Percentiles rank a stretch among this genome's conserved stretches.
phyloP scores from a whole-genome alignment of 2,888 invertebrate genomes.

The Seira musarum region DNA sequence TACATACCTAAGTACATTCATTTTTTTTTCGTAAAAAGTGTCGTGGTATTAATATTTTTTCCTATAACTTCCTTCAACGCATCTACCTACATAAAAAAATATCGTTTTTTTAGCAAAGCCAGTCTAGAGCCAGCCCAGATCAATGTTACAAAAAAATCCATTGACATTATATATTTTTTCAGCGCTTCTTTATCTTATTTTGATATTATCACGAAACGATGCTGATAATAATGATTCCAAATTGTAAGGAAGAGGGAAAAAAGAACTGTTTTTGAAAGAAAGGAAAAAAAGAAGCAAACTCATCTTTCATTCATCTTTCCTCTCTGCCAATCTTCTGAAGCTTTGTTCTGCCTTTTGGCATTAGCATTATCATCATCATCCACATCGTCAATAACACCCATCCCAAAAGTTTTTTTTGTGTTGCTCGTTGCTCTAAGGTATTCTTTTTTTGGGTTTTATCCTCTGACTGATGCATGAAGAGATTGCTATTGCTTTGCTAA shows the following conservation, averaged over 20 bases:
- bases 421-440: neutral
- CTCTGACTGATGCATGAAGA: constrained; percentile 29
- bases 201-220: too few species aligned
- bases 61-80: too few species aligned
- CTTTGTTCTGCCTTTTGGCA: constrained; percentile 13
- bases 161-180: too few species aligned
- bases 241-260: constrained; percentile 43
- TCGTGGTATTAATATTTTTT: too few species aligned
- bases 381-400: neutral
- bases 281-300: constrained; percentile 54
- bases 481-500: constrained; percentile 28
- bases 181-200: too few species aligned
- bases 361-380: neutral
- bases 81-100: too few species aligned
- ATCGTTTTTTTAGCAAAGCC: too few species aligned
- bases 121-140: too few species aligned
- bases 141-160: too few species aligned
- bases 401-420: neutral
- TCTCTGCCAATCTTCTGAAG: constrained; percentile 56
- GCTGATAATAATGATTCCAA: constrained; percentile 35
- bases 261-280: constrained; percentile 36
- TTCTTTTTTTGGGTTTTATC: constrained; percentile 37
- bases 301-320: constrained; percentile 60
- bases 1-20: too few species aligned
- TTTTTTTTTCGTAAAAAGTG: too few species aligned